These are phyloP conservation scores for Bombus superbus DNA, from an alignment of 1,140 invertebrate species.

Conservation along the genomic window DNA sequence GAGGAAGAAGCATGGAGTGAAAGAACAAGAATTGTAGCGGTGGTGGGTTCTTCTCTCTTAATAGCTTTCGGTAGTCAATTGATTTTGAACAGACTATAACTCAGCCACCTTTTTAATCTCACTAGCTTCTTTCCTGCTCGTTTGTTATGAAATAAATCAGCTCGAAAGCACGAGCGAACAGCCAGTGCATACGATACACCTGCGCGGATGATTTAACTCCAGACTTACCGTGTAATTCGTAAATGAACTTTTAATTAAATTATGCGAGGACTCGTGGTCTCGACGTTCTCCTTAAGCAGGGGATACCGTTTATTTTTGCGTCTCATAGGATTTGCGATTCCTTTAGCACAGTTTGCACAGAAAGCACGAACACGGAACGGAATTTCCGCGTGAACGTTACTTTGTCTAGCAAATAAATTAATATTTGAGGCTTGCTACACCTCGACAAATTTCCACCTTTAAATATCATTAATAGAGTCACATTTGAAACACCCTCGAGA, in stretches of 20 bases:
- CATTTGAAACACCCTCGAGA: not conserved
- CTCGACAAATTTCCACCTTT: not conserved
- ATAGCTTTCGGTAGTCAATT: conserved; percentile 29
- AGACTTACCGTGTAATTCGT: conserved; percentile 28
- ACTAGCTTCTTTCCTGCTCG: conserved; percentile 4
- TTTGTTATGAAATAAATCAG: conserved; percentile 29
- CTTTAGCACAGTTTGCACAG: not conserved
- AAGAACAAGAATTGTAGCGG: not conserved
- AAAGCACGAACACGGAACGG: not conserved
- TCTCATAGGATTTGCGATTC: conserved; percentile 21
- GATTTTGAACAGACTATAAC: conserved; percentile 25
- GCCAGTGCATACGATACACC: conserved; percentile 23
- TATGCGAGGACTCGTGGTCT: not conserved
- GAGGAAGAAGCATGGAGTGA: not conserved
- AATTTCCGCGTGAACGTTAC: not conserved
- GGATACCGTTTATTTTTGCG: conserved; percentile 28
- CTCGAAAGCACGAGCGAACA: conserved; percentile 6
- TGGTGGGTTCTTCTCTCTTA: not conserved
- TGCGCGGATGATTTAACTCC: conserved; percentile 27
- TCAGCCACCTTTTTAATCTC: conserved; percentile 19
- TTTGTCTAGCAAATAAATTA: not conserved
- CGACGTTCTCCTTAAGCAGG: conserved; percentile 5
- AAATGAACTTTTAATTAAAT: conserved; percentile 42
- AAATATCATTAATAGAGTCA: not conserved
- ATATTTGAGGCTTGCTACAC: not conserved